phyloP scores from a whole-genome alignment of 2,797 vertebrate species.

The Acanthiza pusilla region DNA sequence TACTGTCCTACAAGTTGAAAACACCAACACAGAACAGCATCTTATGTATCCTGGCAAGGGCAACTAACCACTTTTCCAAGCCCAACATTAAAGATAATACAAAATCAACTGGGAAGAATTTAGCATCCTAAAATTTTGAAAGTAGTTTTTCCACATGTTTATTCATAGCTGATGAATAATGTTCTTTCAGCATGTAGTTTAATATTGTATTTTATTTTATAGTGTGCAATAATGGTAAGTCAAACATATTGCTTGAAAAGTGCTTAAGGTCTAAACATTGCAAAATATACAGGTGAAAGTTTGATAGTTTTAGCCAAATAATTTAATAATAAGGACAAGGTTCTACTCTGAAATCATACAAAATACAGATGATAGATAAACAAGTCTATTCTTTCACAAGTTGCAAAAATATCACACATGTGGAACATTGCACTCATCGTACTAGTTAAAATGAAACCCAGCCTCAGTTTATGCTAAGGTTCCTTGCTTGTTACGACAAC shows the following conservation, averaged over 20 bases:
- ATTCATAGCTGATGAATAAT: slow-evolving; percentile 4
- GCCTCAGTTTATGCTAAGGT: neutral
- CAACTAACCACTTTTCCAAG: neutral
- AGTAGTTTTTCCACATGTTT: neutral
- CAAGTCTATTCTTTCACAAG: neutral
- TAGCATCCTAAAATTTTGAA: neutral
- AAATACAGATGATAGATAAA: neutral
- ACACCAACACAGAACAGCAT: neutral
- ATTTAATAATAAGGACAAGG: neutral
- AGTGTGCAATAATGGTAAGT: neutral
- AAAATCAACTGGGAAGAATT: neutral
- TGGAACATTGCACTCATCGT: neutral
- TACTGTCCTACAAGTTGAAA: neutral
- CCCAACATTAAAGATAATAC: neutral
- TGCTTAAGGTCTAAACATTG: neutral
- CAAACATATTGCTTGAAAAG: neutral
- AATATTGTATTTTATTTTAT: neutral
- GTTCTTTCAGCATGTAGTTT: slow-evolving; percentile 1
- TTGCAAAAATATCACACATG: neutral
- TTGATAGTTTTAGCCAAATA: neutral
- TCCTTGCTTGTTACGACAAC: neutral
- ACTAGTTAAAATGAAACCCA: neutral
- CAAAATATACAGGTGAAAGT: neutral
- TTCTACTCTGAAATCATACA: neutral
- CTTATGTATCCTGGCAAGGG: neutral